Percentiles rank a stretch among this genome's conserved stretches.
Evolutionary conservation across 2,888 invertebrate genomes (phyloP).

Genomic region (Thera britannica): DNA sequence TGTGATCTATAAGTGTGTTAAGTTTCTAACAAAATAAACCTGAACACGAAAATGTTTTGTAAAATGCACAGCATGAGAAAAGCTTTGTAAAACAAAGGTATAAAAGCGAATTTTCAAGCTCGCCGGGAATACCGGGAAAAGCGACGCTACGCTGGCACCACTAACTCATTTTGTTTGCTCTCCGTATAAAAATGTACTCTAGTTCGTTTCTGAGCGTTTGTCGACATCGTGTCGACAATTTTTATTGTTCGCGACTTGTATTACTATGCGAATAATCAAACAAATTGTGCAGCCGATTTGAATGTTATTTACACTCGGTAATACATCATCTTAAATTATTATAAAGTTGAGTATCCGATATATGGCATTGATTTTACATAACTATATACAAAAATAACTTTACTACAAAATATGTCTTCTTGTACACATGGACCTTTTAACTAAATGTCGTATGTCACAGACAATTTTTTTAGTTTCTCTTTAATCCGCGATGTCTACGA

Average conservation of each 20-base stretch:
- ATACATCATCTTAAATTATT: constrained; percentile 4
- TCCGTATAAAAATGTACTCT: constrained; percentile 73
- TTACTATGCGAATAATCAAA: constrained; percentile 62
- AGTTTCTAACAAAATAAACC: constrained; percentile 66
- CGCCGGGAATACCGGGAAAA: constrained; percentile 69
- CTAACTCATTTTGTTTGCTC: constrained; percentile 80
- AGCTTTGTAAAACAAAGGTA: constrained; percentile 81
- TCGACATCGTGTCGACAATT: constrained; percentile 58
- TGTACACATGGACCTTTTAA: no score
- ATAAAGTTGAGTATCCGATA: no score
- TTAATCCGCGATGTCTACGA: no score
- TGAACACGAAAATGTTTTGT: constrained; percentile 60
- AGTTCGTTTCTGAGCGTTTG: constrained; percentile 73
- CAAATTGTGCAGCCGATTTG: constrained; percentile 51
- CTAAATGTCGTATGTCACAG: no score
- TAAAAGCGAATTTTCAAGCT: constrained; percentile 82
- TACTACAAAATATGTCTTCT: no score
- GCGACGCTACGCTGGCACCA: constrained; percentile 68
- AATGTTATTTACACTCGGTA: constrained; percentile 26
- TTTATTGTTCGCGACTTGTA: constrained; percentile 50
- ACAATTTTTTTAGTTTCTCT: no score
- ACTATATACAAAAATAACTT: no score
- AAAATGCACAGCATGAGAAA: constrained; percentile 67
- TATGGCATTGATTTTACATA: no score
- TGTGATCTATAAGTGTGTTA: constrained; percentile 40